Evolutionary conservation across 2,797 vertebrate species (phyloP).

Genomic region (Enteromius afrohamiltoni): DNA sequence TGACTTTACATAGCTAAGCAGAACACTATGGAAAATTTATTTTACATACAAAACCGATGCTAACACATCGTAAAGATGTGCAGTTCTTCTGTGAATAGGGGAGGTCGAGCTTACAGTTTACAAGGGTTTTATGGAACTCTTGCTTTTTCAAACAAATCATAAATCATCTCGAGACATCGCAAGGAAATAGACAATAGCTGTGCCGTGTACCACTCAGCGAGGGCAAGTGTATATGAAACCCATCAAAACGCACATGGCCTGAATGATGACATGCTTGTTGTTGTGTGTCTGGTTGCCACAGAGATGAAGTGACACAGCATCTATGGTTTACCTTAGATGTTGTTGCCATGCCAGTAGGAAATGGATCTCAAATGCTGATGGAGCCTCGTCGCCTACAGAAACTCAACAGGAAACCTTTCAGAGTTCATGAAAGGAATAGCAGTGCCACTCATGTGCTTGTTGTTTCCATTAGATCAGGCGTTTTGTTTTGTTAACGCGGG

Average conservation of each 20-base stretch:
- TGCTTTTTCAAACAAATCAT: slow-evolving; percentile 29
- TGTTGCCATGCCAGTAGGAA: slow-evolving; percentile 14
- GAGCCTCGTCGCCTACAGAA: background rate
- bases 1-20: background rate
- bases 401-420: background rate
- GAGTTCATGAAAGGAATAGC: background rate
- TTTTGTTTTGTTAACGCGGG: background rate
- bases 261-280: slow-evolving; percentile 13
- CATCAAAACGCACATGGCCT: slow-evolving; percentile 21
- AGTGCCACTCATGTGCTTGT: background rate
- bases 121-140: slow-evolving; percentile 1
- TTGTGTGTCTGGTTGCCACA: slow-evolving; percentile 39
- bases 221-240: slow-evolving; percentile 23
- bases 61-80: background rate
- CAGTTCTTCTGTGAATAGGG: background rate
- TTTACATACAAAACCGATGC: background rate
- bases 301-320: slow-evolving; percentile 29
- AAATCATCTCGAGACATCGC: background rate
- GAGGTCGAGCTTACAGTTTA: background rate
- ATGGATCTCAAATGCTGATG: slow-evolving; percentile 22
- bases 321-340: slow-evolving; percentile 9
- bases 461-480: background rate
- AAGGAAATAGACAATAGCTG: background rate
- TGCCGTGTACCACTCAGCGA: background rate
- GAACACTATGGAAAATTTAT: background rate